These are phyloP conservation scores for Dysidea cf. avara DNA, from an alignment of 37 sponge, comb jelly and placozoan species.

Conservation along the genomic window DNA sequence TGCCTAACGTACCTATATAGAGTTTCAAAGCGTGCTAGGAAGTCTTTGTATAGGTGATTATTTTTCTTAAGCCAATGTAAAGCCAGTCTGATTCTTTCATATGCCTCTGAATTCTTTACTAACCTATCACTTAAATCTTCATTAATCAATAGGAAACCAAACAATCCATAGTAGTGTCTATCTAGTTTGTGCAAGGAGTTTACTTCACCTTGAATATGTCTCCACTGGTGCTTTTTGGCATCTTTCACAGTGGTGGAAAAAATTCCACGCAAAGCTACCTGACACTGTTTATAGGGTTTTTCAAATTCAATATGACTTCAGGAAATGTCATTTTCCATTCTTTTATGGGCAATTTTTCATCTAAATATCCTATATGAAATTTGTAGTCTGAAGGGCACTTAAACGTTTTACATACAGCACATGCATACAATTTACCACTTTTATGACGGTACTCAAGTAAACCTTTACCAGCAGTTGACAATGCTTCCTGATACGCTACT, in stretches of 20 bases:
- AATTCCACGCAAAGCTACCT: neutral
- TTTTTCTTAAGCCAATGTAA: neutral
- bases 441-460: too few species aligned
- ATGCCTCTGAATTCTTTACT: neutral
- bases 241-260: neutral
- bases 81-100: neutral
- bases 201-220: neutral
- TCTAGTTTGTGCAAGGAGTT: neutral
- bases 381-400: too few species aligned
- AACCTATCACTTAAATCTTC: neutral
- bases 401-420: too few species aligned
- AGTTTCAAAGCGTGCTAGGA: neutral
- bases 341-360: too few species aligned
- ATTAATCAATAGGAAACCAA: neutral
- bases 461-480: too few species aligned
- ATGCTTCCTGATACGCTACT: neutral
- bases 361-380: too few species aligned
- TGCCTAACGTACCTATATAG: neutral
- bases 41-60: neutral
- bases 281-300: neutral
- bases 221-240: neutral
- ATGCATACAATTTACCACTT: constrained; percentile 3
- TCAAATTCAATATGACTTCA: neutral
- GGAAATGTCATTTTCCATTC: neutral
- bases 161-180: constrained; percentile 4